These are phyloP conservation scores for Nomada lathburiana DNA, from an alignment of 2,888 invertebrate genomes.

Conservation along the genomic window DNA sequence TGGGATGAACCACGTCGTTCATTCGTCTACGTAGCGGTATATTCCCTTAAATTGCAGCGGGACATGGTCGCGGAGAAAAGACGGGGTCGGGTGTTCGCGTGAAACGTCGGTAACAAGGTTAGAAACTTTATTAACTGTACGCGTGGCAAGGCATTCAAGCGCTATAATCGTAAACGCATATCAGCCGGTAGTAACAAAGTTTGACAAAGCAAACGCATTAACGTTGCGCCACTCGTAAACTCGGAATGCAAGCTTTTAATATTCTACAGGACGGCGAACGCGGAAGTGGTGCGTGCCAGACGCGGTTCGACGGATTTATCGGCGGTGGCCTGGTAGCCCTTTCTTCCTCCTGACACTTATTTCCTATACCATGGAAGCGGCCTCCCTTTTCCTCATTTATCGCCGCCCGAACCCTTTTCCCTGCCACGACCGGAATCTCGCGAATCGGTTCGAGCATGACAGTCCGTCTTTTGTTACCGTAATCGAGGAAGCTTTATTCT, in stretches of 20 bases:
- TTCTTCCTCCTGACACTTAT: conserved; percentile 25
- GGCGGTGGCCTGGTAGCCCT: conserved; percentile 2
- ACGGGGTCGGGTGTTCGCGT: neutral
- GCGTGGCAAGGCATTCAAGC: conserved; percentile 25
- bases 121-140: conserved; percentile 63
- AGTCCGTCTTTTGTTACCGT: neutral
- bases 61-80: conserved; percentile 18
- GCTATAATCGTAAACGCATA: conserved; percentile 74
- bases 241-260: conserved; percentile 49
- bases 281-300: neutral
- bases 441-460: conserved; percentile 1
- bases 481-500: neutral
- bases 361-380: conserved; percentile 1
- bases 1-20: conserved; percentile 4
- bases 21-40: neutral
- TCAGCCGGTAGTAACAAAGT: conserved; percentile 55
- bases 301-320: conserved; percentile 31
- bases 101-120: conserved; percentile 18
- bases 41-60: conserved; percentile 8
- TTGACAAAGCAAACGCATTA: conserved; percentile 73
- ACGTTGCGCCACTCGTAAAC: conserved; percentile 69
- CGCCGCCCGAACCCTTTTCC: conserved; percentile 8
- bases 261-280: neutral
- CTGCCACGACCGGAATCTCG: conserved; percentile 1
- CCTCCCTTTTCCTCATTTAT: conserved; percentile 5